Evolutionary conservation across 2,888 invertebrate species (phyloP), one percentile per base, ranked within the genome.

Genomic region (Drosophila neutralis): DNA sequence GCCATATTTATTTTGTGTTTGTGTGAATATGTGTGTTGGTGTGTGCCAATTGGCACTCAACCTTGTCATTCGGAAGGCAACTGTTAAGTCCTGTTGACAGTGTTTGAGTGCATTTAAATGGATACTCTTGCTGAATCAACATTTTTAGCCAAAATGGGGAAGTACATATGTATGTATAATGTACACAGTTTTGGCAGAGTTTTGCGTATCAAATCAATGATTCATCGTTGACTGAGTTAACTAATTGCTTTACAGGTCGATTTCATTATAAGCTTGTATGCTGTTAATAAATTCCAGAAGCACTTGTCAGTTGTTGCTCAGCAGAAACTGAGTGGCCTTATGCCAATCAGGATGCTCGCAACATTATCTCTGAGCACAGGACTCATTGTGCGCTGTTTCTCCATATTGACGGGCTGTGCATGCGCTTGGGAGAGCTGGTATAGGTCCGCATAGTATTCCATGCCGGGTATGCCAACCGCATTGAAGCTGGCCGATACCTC

Each of bases 401-500:
- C 89, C 24, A 90, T 76, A 31, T 92, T 93, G n/a, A 81, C 82
- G 1, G 91, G 87, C 40, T 91, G 91, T 2, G 92, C 90, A 68
- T 95, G 95, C 0, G 94, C 94, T 92, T 95, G 94, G 72, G 96
- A 95, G 62, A 97, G 91, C 27, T 96, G 95, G 91, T 95, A 96
- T 2, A 97, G 93, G 90, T 97, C 97, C 0, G 96, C 95, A 84
- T 95, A 96, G 91, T 96, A 97, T 58, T 92, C 91, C 89, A 93
- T 93, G 66, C 92, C 93, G 0, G 91, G 65, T 15, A 93, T 88
- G 18, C 92, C 93, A 4, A 92, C 80, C 0, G 94, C 94, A 60
- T 93, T 94, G 80, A 97, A 96, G 76, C 95, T 95, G 13, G 95
- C 94, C 54, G 96, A 95, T 42, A 96, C 95, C 91, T 98, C 98